Evolutionary conservation across 2,797 vertebrate genomes (phyloP).

Genomic region (Karalla daura): DNA sequence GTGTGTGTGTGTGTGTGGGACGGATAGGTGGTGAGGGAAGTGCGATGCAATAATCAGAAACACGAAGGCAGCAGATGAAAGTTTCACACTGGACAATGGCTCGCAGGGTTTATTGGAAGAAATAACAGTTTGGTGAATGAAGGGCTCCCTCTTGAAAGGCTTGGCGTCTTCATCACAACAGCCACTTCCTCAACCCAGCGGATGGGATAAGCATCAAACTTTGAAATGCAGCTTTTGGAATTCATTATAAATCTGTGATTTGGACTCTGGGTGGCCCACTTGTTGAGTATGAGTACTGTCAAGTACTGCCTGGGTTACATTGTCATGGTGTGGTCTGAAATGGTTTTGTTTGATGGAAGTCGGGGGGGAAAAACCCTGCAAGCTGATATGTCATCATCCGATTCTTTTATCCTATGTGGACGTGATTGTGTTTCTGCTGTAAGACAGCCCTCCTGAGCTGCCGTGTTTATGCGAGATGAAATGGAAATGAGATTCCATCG

Average conservation of each 20-base stretch:
- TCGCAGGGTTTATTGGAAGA: constrained; percentile 45
- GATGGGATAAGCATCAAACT: constrained; percentile 28
- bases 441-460: not conserved
- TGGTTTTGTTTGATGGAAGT: constrained; percentile 15
- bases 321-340: constrained; percentile 16
- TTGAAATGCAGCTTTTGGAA: constrained; percentile 37
- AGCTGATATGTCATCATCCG: not conserved
- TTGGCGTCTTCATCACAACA: constrained; percentile 33
- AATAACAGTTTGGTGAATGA: constrained; percentile 52
- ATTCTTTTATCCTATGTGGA: not conserved
- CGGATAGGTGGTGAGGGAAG: constrained; percentile 43
- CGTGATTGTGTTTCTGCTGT: not conserved
- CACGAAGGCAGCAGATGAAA: constrained; percentile 45
- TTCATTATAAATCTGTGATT: constrained; percentile 27
- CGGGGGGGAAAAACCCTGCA: not conserved
- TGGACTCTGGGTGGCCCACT: constrained; percentile 42
- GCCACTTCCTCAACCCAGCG: constrained; percentile 23
- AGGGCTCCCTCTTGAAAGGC: constrained; percentile 42
- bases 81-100: constrained; percentile 43
- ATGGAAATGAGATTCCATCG: not conserved
- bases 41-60: constrained; percentile 47
- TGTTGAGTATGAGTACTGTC: constrained; percentile 15
- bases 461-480: not conserved
- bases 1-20: constrained; percentile 8
- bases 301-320: constrained; percentile 10